Evolutionary conservation across 2,797 vertebrate genomes (phyloP), one percentile per base, ranked within the genome.

Genomic region (Eospalax fontanierii): DNA sequence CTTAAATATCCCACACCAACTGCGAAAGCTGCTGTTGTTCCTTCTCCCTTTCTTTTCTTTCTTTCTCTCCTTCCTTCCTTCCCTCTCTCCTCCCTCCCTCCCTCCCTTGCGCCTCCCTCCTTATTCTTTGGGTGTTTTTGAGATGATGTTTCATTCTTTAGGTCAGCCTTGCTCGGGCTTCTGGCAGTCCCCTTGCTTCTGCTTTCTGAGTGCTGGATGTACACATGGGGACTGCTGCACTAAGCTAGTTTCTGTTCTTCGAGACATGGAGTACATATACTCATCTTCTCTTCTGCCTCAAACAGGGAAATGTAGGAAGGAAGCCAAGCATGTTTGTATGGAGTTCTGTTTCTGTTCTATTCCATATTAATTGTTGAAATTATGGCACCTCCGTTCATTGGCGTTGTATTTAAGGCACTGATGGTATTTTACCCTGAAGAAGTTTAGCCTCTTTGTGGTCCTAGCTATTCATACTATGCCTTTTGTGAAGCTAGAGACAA

Each of bases 351-450:
- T 22, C 26, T 38, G 76, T 75, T 71, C 63, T 70, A 24, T 68
- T 74, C 61, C 46, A 1, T 28, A 11, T 68, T 81, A 74, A 59
- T 68, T 84, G 78, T 68, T 90, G n/a, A 95, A 61, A 82, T 85
- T 30, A 8, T 12, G 70, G 9, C 61, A 50, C 71, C 89, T 70
- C 8, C 4, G 30, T 78, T 90, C 66, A 65, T 50, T 79, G n/a
- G n/a, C 16, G n/a, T 95, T 89, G 22, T 89, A 54, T 84, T 73
- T 59, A 65, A 84, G 35, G 71, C 81, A 14, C 26, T 80, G 81
- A 78, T 15, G 57, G 18, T 81, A 28, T 89, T 91, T 87, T 35
- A 57, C 50, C 30, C n/a, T 73, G 18, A 6, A 33, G 15, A 63
- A 16, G 54, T 87, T 38, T 89, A 22, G 35, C 82, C n/a, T n/a